These are phyloP conservation scores for Oreochromis aureus DNA, from an alignment of 2,113 vertebrate species.

Conservation along the genomic window DNA sequence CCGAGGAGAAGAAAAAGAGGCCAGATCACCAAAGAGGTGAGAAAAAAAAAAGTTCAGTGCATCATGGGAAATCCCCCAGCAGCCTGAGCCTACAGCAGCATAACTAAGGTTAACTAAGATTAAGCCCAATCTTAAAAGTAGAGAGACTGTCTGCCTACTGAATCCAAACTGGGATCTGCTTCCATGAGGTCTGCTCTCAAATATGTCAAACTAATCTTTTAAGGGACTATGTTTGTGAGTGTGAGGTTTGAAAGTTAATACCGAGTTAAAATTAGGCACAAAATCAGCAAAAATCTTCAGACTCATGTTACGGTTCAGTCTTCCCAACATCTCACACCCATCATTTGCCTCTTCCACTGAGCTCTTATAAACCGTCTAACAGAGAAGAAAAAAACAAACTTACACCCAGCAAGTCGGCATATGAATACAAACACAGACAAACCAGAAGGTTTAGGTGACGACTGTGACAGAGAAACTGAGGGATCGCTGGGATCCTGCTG, in stretches of 20 bases:
- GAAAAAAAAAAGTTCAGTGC: background rate
- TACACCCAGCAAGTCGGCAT: background rate
- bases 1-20: background rate
- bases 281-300: background rate
- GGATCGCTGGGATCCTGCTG: background rate
- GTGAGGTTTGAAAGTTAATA: background rate
- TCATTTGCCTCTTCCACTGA: background rate
- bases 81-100: background rate
- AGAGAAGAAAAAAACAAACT: background rate
- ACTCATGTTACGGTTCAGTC: background rate
- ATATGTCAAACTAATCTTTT: background rate
- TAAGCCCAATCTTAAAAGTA: background rate
- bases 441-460: background rate
- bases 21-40: background rate
- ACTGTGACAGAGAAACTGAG: background rate
- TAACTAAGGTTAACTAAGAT: background rate
- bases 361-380: background rate
- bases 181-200: background rate
- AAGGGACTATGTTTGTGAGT: background rate
- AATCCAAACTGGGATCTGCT: background rate
- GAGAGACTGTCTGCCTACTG: rapidly evolving
- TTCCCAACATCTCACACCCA: background rate
- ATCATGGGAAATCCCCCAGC: background rate
- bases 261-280: rapidly evolving
- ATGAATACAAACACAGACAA: background rate